Evolutionary conservation across 2,888 invertebrate species (phyloP).

Genomic region (Crioceris asparagi): DNA sequence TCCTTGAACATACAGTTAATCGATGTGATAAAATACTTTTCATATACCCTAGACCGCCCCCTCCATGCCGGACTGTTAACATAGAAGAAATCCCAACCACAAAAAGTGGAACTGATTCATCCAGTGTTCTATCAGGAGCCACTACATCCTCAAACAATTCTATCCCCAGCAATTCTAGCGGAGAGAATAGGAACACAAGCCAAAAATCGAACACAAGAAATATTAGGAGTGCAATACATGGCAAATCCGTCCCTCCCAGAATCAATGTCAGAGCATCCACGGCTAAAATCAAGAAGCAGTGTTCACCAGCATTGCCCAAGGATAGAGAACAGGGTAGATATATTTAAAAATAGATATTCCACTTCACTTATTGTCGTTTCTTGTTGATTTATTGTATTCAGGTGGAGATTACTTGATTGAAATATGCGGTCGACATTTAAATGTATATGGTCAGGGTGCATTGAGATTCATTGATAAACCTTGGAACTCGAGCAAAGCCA

Average conservation of each 20-base stretch:
- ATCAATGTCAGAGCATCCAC: conserved; percentile 48
- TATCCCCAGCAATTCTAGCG: conserved; percentile 19
- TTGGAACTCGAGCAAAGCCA: conserved; percentile 69
- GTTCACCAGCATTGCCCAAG: conserved; percentile 45
- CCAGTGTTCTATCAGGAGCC: conserved; percentile 18
- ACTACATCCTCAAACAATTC: conserved; percentile 18
- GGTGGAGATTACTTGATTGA: conserved; percentile 86
- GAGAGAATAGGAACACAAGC: conserved; percentile 15
- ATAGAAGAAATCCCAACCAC: conserved; percentile 4
- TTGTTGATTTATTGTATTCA: conserved; percentile 25
- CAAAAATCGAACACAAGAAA: conserved; percentile 19
- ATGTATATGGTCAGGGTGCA: conserved; percentile 82
- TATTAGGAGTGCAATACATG: conserved; percentile 25
- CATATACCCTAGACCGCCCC: conserved; percentile 1
- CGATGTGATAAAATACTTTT: too few relatives aligned
- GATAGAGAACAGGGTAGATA: conserved; percentile 59
- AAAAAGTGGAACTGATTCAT: conserved; percentile 23
- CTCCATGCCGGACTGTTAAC: conserved; percentile 1
- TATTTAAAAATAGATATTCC: not conserved
- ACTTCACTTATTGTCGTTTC: not conserved
- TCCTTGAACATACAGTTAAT: too few relatives aligned
- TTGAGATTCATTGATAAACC: conserved; percentile 68
- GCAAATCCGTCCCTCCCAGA: conserved; percentile 16
- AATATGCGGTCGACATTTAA: conserved; percentile 71
- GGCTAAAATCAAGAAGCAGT: conserved; percentile 49